Evolutionary conservation across 2,888 invertebrate species (phyloP).

Genomic region (Cremastinae sp.): DNA sequence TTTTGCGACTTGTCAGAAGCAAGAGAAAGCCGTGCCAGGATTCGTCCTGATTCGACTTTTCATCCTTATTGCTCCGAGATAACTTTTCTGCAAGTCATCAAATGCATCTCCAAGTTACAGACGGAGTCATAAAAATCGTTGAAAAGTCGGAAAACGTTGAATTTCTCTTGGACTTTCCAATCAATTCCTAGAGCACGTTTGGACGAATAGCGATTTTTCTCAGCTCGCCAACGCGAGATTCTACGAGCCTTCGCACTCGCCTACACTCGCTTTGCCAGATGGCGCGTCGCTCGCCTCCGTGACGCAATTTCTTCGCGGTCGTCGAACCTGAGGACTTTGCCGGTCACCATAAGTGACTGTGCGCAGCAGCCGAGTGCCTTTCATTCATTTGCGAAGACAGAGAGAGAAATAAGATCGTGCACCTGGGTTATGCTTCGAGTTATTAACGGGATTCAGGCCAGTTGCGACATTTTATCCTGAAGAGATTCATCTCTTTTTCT

Average conservation of each 20-base stretch:
- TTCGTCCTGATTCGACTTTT: conserved; percentile 20
- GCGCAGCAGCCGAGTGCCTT: conserved; percentile 61
- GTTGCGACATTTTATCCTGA: not conserved
- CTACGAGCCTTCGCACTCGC: conserved; percentile 24
- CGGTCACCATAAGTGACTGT: conserved; percentile 48
- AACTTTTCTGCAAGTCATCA: too few relatives aligned
- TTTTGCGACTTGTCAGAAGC: conserved; percentile 32
- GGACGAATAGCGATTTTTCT: not conserved
- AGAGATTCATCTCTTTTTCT: not conserved
- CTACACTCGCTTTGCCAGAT: conserved; percentile 54
- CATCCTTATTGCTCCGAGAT: too few relatives aligned
- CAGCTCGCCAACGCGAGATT: not conserved
- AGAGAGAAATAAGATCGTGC: conserved; percentile 49
- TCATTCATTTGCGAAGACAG: conserved; percentile 67
- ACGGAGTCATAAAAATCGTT: too few relatives aligned
- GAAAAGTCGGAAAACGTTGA: too few relatives aligned
- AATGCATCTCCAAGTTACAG: too few relatives aligned
- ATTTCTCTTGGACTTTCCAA: not conserved
- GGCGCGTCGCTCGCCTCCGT: conserved; percentile 59
- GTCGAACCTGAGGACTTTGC: conserved; percentile 69
- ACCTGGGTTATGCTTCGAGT: conserved; percentile 35
- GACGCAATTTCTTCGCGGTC: conserved; percentile 71
- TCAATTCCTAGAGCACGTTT: too few relatives aligned
- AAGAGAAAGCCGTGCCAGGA: conserved; percentile 33
- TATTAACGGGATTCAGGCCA: conserved; percentile 23